Percentiles rank a stretch among this genome's conserved stretches.
Conservation (phyloP, 2,888 invertebrate genomes). For the Caenorhabditis sinica region DNA sequence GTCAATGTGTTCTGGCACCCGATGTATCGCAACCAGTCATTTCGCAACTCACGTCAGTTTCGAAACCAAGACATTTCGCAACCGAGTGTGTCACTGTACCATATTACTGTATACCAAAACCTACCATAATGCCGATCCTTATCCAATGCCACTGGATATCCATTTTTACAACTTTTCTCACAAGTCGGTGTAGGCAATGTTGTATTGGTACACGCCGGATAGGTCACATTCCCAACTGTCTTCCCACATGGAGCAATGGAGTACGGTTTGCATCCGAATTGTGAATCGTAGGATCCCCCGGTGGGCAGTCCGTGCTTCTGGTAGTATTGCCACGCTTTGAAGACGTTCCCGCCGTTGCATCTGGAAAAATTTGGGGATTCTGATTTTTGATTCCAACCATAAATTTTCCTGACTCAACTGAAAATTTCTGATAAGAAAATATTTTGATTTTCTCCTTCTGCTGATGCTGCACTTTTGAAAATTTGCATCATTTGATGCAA, state of each 20-base stretch:
- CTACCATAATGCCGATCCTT: slow-evolving; percentile 69
- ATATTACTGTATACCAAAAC: background rate
- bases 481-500: slow-evolving; percentile 4
- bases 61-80: background rate
- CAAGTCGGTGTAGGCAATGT: slow-evolving; percentile 60
- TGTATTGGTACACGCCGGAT: slow-evolving; percentile 51
- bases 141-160: slow-evolving; percentile 47
- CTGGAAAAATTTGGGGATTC: slow-evolving; percentile 34
- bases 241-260: slow-evolving; percentile 90
- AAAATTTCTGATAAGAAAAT: background rate
- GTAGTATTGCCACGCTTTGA: slow-evolving; percentile 92
- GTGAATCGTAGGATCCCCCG: slow-evolving; percentile 87
- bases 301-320: slow-evolving; percentile 91
- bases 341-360: slow-evolving; percentile 91
- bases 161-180: slow-evolving; percentile 52
- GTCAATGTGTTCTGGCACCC: too few species aligned
- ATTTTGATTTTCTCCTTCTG: background rate
- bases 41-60: too few species aligned
- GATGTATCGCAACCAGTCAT: too few species aligned
- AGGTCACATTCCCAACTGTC: slow-evolving; percentile 90
- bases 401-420: background rate
- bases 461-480: slow-evolving; percentile 12
- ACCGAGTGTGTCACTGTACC: too few species aligned
- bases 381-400: slow-evolving; percentile 7
- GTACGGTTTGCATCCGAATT: slow-evolving; percentile 92